Conservation (phyloP, 2,797 vertebrate genomes). For the Lacerta viridis region DNA sequence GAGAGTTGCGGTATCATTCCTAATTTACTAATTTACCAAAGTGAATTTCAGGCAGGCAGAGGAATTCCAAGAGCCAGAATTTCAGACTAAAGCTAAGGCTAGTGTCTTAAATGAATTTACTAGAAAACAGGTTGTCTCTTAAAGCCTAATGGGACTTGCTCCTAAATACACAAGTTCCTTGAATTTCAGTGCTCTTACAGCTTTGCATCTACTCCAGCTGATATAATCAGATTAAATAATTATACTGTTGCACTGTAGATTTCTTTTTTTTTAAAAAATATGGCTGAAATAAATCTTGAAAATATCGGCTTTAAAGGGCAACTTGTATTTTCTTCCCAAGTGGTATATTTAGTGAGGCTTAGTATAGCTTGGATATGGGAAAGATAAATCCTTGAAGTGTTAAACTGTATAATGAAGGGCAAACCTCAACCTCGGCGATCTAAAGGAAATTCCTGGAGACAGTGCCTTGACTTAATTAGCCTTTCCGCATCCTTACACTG, state of each 20-base stretch:
- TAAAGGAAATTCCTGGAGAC: not conserved
- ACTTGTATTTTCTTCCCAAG: not conserved
- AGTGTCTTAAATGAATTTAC: too few relatives aligned
- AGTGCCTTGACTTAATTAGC: constrained; percentile 24
- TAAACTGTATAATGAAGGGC: constrained; percentile 22
- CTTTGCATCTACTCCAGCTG: not conserved
- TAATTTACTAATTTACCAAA: too few relatives aligned
- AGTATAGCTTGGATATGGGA: not conserved
- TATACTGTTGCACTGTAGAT: not conserved
- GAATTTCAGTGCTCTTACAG: not conserved
- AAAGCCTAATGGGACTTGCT: not conserved
- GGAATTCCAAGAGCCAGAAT: too few relatives aligned
- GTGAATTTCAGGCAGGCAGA: too few relatives aligned
- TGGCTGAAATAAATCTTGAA: not conserved
- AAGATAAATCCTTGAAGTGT: constrained; percentile 40
- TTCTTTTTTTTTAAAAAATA: not conserved
- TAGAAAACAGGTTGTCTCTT: not conserved
- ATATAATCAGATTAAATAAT: not conserved
- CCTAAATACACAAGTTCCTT: not conserved
- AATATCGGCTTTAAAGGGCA: constrained; percentile 1
- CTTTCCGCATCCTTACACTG: constrained; percentile 34
- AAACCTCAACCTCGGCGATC: constrained; percentile 21
- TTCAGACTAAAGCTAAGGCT: too few relatives aligned
- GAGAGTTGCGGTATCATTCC: too few relatives aligned
- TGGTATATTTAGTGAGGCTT: constrained; percentile 27